These are phyloP conservation scores for Caenorhabditis wallacei DNA, from an alignment of 2,888 invertebrate genomes.

Conservation along the genomic window DNA sequence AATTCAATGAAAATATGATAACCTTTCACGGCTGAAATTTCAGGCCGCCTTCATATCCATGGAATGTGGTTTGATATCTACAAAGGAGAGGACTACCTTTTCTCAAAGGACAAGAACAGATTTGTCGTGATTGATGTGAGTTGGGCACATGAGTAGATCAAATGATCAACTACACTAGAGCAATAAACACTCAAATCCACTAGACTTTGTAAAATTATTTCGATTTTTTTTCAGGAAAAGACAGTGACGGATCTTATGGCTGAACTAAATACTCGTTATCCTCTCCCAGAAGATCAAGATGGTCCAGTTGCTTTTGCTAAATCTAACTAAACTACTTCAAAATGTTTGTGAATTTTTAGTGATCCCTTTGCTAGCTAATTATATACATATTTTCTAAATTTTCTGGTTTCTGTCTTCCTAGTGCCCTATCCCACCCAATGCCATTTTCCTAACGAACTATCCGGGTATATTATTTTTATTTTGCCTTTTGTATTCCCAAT, in stretches of 20 bases:
- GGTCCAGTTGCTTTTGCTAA: constrained; percentile 38
- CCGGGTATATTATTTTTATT: constrained; percentile 27
- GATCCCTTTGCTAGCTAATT: too few relatives aligned
- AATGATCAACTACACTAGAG: constrained; percentile 77
- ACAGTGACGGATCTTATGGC: constrained; percentile 62
- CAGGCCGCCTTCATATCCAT: constrained; percentile 74
- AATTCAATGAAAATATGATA: neutral
- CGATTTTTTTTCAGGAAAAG: constrained; percentile 66
- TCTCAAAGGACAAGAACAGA: constrained; percentile 91
- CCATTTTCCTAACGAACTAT: constrained; percentile 1
- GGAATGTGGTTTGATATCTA: constrained; percentile 98
- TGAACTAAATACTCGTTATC: constrained; percentile 66
- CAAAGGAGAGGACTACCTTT: constrained; percentile 95
- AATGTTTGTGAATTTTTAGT: neutral
- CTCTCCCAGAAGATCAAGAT: constrained; percentile 57
- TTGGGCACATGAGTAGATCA: constrained; percentile 78
- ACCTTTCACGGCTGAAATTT: neutral
- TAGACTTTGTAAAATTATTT: too few relatives aligned
- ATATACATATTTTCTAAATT: too few relatives aligned
- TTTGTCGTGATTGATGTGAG: constrained; percentile 92
- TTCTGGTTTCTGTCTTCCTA: neutral
- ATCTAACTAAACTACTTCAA: constrained; percentile 16
- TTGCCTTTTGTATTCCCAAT: constrained; percentile 32
- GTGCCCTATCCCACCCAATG: neutral
- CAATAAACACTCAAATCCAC: neutral